Evolutionary conservation across 2,797 vertebrate species (phyloP).

Genomic region (Microchirus variegatus): DNA sequence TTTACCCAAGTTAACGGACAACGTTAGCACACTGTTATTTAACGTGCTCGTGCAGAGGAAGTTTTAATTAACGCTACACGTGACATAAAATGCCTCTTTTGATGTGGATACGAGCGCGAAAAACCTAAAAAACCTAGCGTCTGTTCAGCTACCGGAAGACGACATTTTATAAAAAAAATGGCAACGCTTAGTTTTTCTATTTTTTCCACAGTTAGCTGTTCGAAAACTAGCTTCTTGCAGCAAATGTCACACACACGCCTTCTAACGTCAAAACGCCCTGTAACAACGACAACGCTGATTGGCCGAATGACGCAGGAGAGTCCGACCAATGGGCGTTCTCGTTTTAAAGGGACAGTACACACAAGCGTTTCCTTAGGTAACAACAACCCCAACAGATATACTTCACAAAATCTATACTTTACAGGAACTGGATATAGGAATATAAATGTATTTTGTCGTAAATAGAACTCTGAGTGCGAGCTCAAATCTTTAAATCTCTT

Average conservation of each 20-base stretch:
- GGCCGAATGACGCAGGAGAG: constrained; percentile 31
- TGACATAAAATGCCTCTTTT: constrained; percentile 16
- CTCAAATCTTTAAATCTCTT: too few relatives aligned
- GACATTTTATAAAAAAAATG: constrained; percentile 22
- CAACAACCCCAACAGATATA: neutral
- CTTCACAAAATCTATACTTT: neutral
- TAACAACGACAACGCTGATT: constrained; percentile 59
- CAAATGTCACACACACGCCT: constrained; percentile 81
- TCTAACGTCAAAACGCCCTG: constrained; percentile 62
- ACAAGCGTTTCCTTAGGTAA: neutral
- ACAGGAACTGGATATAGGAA: too few relatives aligned
- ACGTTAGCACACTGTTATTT: constrained; percentile 42
- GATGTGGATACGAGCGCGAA: neutral
- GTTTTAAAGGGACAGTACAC: constrained; percentile 19
- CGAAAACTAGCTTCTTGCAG: constrained; percentile 58
- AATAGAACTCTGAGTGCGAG: too few relatives aligned
- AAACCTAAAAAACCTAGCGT: neutral
- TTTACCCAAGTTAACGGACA: constrained; percentile 49
- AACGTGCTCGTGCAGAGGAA: constrained; percentile 38
- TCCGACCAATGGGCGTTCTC: constrained; percentile 27
- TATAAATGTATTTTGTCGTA: too few relatives aligned
- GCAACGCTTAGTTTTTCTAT: constrained; percentile 18
- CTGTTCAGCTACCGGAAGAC: constrained; percentile 7
- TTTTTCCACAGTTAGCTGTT: constrained; percentile 51
- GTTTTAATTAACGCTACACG: constrained; percentile 35